These are phyloP conservation scores for Halocynthia roretzi DNA, from an alignment of 23 tunicate genomes.

Conservation along the genomic window DNA sequence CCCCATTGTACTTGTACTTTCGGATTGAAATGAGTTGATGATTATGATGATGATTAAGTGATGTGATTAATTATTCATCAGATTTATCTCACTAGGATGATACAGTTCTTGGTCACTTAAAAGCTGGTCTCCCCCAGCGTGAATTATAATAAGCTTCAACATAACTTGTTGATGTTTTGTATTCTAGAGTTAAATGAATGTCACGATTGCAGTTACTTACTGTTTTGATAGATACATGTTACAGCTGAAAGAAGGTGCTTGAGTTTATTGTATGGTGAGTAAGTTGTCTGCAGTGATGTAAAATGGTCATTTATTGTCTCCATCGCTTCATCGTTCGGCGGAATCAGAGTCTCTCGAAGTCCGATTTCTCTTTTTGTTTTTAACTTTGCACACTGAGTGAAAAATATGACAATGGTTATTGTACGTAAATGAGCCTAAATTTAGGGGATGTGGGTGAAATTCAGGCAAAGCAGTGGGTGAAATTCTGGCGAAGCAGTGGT, in stretches of 20 bases:
- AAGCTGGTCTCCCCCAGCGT: too few species aligned
- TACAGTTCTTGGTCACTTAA: too few species aligned
- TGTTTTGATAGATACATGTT: slow-evolving; percentile 74
- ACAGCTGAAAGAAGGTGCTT: slow-evolving; percentile 88
- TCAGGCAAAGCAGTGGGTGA: neutral
- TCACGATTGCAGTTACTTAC: too few species aligned
- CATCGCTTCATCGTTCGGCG: slow-evolving; percentile 67
- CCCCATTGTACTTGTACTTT: too few species aligned
- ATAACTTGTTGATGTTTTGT: too few species aligned
- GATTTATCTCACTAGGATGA: too few species aligned
- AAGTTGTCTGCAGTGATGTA: slow-evolving; percentile 53
- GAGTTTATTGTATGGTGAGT: slow-evolving; percentile 83
- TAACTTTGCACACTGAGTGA: slow-evolving; percentile 35
- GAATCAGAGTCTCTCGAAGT: slow-evolving; percentile 53
- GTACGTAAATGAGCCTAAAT: neutral
- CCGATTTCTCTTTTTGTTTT: slow-evolving; percentile 73
- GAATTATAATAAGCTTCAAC: too few species aligned
- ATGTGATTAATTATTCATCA: too few species aligned
- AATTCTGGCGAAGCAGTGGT: neutral
- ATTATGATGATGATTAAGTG: too few species aligned
- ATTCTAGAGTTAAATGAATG: too few species aligned
- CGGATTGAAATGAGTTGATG: too few species aligned
- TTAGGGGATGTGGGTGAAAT: neutral
- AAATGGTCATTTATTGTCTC: slow-evolving; percentile 49
- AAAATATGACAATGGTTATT: neutral